phyloP scores from a whole-genome alignment of 2,888 invertebrate species.

The Cryptus viduatorius region DNA sequence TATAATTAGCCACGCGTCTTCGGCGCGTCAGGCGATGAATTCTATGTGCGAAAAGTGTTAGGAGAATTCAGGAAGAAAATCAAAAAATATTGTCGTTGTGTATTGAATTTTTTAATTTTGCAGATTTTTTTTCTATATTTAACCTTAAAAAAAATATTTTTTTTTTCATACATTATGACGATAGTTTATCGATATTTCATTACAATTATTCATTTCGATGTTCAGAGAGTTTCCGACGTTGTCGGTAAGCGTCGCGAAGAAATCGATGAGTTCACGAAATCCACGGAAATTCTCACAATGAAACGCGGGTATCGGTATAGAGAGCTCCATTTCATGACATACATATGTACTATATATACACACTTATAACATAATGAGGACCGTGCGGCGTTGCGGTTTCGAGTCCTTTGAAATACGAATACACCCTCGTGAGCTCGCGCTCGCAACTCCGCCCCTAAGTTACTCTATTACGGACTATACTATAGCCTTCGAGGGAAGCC shows the following conservation, averaged over 20 bases:
- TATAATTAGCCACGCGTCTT: constrained; percentile 52
- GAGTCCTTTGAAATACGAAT: constrained; percentile 81
- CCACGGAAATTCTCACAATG: neutral
- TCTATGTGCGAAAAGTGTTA: constrained; percentile 25
- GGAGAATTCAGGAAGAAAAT: neutral
- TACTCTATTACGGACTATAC: constrained; percentile 75
- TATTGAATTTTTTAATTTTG: too few species aligned
- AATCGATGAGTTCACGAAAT: neutral
- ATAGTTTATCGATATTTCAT: too few species aligned
- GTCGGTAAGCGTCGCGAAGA: neutral
- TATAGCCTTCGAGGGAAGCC: constrained; percentile 35
- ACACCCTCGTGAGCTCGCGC: constrained; percentile 68
- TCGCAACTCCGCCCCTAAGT: constrained; percentile 74
- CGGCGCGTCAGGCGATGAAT: neutral
- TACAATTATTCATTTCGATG: too few species aligned
- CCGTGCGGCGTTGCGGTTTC: constrained; percentile 73
- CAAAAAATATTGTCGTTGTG: neutral
- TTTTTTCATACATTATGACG: too few species aligned
- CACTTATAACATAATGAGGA: constrained; percentile 75
- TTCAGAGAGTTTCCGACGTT: too few species aligned
- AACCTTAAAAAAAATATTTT: too few species aligned
- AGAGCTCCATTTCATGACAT: constrained; percentile 10
- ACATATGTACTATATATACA: constrained; percentile 1
- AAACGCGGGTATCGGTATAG: neutral
- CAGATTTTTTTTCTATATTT: too few species aligned